Base-by-base conservation (phyloP, 2,113 vertebrate species). In the Balaeniceps rex region DNA sequence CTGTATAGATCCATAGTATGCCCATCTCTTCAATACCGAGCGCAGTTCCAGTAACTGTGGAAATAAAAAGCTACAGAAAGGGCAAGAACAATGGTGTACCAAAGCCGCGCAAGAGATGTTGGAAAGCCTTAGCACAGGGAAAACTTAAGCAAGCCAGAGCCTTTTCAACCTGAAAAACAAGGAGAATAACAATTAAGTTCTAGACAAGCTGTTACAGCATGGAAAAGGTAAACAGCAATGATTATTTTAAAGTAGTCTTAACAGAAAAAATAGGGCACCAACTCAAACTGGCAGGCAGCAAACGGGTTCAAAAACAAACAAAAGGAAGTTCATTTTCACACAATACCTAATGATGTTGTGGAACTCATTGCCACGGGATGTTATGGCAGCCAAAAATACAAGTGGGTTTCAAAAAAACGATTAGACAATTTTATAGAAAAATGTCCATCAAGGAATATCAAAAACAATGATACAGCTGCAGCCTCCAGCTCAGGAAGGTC, bases 321-420 rank as follows among this genome's bases (percentile, higher is more conserved):
- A 85, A 86, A 92, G 96, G 96, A 97, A 97, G 71, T 91, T 95
- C 58, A 28, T 90, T 96, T 94, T 94, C 92, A 94, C 92, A 97
- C 94, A 96, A 95, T 94, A 61, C 84, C 87, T 95, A 96, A 95
- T 72, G 92, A 93, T 96, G 93, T 94, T 93, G 96, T 96, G 87
- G 78, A 96, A 95, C 96, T 93, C 90, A 76, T 22, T 96, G 94
- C 96, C 94, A 96, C 46, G 78, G 95, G 94, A 96, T 93, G 85
- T 96, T 95, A 83, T 3, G 40, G 94, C 93, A 94, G 96, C 96
- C 96, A 97, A 96, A 93, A 96, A 86, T 13, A 96, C 85, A 96
- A 97, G 94, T 93, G 90, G 84, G 66, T 93, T 92, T 93, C 18
- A 19, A 72, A 81, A 87, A 89, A 94, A 16, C 0, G 2, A 95